Conservation (phyloP, 2,797 vertebrate species). For the Tamandua tetradactyla region DNA sequence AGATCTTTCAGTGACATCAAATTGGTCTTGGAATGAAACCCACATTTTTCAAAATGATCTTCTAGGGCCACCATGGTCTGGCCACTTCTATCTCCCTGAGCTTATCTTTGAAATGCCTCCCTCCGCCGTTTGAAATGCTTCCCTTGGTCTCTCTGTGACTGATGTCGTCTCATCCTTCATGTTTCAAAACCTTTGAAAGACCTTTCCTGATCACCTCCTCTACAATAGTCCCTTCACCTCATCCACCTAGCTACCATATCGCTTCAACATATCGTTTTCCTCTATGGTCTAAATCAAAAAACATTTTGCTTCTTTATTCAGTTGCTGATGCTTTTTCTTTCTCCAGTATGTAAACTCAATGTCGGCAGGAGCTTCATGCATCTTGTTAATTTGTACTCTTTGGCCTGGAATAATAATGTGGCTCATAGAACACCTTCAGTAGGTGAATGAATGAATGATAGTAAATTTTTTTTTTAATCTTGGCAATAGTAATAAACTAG, state of each 20-base stretch:
- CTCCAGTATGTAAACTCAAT: not conserved
- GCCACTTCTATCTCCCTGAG: not conserved
- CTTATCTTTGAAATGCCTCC: not conserved
- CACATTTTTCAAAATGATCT: not conserved
- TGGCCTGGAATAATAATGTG: not conserved
- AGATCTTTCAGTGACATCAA: not conserved
- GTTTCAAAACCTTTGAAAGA: not conserved
- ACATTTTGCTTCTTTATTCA: not conserved
- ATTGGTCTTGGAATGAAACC: constrained; percentile 33
- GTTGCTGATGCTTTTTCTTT: not conserved
- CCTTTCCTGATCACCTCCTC: not conserved
- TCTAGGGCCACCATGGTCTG: not conserved
- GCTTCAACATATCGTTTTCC: not conserved
- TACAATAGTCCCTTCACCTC: not conserved
- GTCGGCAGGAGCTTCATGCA: not conserved
- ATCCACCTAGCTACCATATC: not conserved
- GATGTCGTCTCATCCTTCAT: not conserved
- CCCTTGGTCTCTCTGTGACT: not conserved
- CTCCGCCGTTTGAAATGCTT: not conserved
- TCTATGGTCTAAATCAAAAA: not conserved
- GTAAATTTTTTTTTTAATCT: not conserved
- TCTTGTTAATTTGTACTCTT: not conserved
- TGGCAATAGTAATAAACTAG: not conserved
- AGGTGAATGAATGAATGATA: not conserved
- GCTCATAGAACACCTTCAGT: not conserved